phyloP scores from a whole-genome alignment of 2,113 vertebrate species.

The Lonchura striata region DNA sequence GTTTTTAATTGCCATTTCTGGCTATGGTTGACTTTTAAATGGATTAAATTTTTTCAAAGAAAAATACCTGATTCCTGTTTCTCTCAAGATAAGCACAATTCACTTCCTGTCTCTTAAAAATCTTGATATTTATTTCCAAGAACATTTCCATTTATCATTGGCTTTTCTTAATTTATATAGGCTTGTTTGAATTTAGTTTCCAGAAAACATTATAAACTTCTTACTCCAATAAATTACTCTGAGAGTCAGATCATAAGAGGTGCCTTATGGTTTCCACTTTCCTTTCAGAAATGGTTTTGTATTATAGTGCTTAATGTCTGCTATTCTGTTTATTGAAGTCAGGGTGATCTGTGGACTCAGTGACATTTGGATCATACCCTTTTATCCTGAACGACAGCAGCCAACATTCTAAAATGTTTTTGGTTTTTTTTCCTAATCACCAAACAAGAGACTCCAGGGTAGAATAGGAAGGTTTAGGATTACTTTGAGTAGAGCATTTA shows the following conservation, averaged over 20 bases:
- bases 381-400: not conserved
- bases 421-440: not conserved
- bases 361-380: not conserved
- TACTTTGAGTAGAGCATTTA: not conserved
- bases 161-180: not conserved
- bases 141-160: not conserved
- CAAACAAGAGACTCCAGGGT: not conserved
- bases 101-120: not conserved
- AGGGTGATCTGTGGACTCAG: not conserved
- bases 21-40: not conserved
- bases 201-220: not conserved
- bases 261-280: not conserved
- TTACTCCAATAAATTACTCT: not conserved
- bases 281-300: not conserved
- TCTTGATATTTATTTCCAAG: not conserved
- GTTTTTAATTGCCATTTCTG: not conserved
- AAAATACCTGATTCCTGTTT: not conserved
- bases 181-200: not conserved
- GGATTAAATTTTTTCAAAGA: not conserved
- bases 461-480: not conserved
- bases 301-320: not conserved
- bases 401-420: not conserved
- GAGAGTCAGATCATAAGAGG: not conserved
- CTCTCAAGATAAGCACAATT: not conserved
- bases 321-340: not conserved